A percentile compares a stretch with the other conserved stretches of the same genome.
Conservation (phyloP, 1,140 invertebrate species). For the Heliconius melpomene region DNA sequence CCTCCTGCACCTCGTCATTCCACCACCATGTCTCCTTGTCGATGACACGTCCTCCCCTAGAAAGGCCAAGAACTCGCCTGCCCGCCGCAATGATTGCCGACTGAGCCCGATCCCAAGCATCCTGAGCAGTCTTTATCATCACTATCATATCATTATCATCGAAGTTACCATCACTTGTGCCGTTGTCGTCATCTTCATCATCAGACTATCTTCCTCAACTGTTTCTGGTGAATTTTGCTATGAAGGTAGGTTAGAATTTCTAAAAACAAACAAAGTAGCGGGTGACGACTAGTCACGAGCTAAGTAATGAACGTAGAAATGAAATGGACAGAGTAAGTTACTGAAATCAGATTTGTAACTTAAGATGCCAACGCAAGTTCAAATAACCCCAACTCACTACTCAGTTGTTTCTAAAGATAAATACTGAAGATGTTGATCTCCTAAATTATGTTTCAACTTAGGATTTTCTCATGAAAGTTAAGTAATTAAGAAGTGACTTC, state of each 20-base stretch:
- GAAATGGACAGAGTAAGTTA: neutral
- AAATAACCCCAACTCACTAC: neutral
- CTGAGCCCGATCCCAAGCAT: too few relatives aligned
- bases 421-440: slow-evolving; percentile 5
- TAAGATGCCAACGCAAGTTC: neutral
- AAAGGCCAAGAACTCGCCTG: too few relatives aligned
- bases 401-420: slow-evolving; percentile 2
- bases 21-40: too few relatives aligned
- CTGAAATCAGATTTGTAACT: neutral
- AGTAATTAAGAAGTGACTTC: neutral
- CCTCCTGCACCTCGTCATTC: too few relatives aligned
- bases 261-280: neutral
- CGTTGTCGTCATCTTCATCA: too few relatives aligned
- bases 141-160: too few relatives aligned
- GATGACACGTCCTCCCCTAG: too few relatives aligned
- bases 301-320: neutral
- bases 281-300: neutral
- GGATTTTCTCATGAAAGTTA: neutral
- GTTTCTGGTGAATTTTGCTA: too few relatives aligned
- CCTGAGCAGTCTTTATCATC: too few relatives aligned
- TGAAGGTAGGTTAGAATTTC: neutral
- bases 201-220: too few relatives aligned
- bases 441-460: slow-evolving; percentile 1
- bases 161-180: too few relatives aligned
- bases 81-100: too few relatives aligned